A percentile compares a stretch with the other conserved stretches of the same genome.
Conservation (phyloP, 2,888 invertebrate genomes). For the Perdita meconis region DNA sequence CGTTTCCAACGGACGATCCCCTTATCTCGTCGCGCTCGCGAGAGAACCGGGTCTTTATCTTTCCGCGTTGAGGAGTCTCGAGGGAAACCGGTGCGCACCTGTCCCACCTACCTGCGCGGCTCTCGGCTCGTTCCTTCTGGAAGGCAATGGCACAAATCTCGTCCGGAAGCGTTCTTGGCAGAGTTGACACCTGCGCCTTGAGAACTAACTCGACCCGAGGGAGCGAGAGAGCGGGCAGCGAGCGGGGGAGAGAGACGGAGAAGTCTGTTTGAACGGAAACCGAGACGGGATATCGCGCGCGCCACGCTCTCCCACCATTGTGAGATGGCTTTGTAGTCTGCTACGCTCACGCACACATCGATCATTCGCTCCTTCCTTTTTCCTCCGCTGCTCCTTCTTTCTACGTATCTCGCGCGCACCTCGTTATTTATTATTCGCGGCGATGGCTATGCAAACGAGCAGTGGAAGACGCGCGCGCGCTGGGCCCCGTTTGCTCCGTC, state of each 20-base stretch:
- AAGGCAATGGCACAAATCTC: conserved; percentile 68
- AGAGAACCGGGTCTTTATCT: conserved; percentile 25
- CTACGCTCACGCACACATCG: conserved; percentile 53
- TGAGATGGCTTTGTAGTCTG: conserved; percentile 78
- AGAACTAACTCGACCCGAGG: conserved; percentile 67
- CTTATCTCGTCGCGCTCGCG: conserved; percentile 14
- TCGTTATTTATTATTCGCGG: conserved; percentile 68
- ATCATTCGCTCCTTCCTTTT: conserved; percentile 13
- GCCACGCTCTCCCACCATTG: conserved; percentile 80
- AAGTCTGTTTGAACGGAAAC: conserved; percentile 81
- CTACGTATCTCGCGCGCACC: conserved; percentile 36
- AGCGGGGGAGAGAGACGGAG: conserved; percentile 26
- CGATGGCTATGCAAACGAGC: conserved; percentile 69
- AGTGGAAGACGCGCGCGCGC: conserved; percentile 14
- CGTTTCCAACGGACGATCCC: conserved; percentile 7
- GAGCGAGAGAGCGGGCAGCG: conserved; percentile 18
- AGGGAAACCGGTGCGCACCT: conserved; percentile 23
- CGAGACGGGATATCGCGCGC: conserved; percentile 74
- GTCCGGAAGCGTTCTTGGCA: conserved; percentile 75
- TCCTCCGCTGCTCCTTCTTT: conserved; percentile 17
- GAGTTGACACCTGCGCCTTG: conserved; percentile 77
- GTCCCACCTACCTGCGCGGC: conserved; percentile 17
- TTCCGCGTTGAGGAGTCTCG: not conserved
- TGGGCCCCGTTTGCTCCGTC: conserved; percentile 41
- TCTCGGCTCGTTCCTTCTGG: conserved; percentile 2